phyloP scores from a whole-genome alignment of 2,797 vertebrate species.

The Anguilla pacifica region DNA sequence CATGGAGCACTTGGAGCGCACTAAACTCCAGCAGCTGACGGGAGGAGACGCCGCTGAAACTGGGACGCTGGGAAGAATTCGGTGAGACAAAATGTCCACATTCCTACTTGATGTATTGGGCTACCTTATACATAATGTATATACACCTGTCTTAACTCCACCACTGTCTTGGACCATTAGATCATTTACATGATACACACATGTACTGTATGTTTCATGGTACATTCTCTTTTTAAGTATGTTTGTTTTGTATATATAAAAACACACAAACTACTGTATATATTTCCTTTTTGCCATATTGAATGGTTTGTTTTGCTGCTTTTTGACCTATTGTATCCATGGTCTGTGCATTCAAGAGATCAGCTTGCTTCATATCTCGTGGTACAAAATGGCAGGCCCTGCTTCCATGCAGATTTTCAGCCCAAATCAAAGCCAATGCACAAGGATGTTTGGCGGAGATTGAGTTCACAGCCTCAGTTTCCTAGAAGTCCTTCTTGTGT shows the following conservation, averaged over 20 bases:
- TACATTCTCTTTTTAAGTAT: too few species aligned
- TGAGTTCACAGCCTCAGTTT: not conserved
- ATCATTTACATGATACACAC: not conserved
- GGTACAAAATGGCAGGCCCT: not conserved
- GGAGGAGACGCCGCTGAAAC: constrained; percentile 81
- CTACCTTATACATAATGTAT: not conserved
- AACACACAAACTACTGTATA: too few species aligned
- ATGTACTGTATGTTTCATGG: not conserved
- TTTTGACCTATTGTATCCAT: not conserved
- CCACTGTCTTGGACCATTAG: not conserved
- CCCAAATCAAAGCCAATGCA: not conserved
- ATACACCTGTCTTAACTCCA: not conserved
- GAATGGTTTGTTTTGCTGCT: too few species aligned
- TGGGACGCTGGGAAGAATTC: constrained; percentile 71
- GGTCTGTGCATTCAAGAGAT: not conserved
- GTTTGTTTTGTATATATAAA: too few species aligned
- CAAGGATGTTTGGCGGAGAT: not conserved
- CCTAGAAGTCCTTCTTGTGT: not conserved
- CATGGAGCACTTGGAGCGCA: constrained; percentile 97
- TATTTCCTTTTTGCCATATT: too few species aligned
- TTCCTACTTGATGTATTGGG: not conserved
- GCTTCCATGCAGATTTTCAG: not conserved
- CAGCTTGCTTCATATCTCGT: not conserved
- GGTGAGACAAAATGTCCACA: constrained; percentile 72
- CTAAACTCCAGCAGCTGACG: constrained; percentile 86